A percentile compares a stretch with the other conserved stretches of the same genome.
These are phyloP conservation scores for Bacillus rossius DNA, from an alignment of 1,140 invertebrate species.

Conservation along the genomic window DNA sequence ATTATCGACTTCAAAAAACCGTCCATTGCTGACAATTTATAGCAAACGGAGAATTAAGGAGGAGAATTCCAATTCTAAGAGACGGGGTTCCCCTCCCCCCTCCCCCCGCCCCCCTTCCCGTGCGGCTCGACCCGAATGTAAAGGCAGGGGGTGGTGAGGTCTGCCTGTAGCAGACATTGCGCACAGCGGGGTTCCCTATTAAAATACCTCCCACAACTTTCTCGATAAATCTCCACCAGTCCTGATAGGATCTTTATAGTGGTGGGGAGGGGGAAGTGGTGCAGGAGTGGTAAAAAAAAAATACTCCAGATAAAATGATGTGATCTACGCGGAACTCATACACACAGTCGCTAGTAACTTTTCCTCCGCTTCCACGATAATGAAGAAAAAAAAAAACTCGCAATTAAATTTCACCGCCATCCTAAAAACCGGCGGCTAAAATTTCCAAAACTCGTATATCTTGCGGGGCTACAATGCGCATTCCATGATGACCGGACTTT, in stretches of 20 bases:
- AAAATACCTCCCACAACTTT: slow-evolving; percentile 8
- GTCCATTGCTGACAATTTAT: background rate
- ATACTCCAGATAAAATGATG: background rate
- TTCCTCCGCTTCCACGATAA: no score
- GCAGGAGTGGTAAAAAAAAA: background rate
- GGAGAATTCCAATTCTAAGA: background rate
- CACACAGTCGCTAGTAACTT: background rate
- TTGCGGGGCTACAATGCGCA: no score
- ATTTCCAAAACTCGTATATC: no score
- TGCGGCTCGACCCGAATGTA: no score
- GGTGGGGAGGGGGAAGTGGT: background rate
- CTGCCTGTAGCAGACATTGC: background rate
- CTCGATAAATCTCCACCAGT: slow-evolving; percentile 2
- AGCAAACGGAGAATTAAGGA: background rate
- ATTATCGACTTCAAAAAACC: slow-evolving; percentile 2
- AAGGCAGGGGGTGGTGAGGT: no score
- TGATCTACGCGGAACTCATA: background rate
- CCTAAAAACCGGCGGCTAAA: no score
- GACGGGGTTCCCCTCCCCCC: no score
- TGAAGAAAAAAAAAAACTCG: no score
- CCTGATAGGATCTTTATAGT: no score
- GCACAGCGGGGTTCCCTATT: slow-evolving; percentile 3
- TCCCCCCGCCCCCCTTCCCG: no score
- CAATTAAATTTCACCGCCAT: no score
- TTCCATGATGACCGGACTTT: no score